phyloP scores from a whole-genome alignment of 1,140 invertebrate genomes.

The Brachionus sp. region DNA sequence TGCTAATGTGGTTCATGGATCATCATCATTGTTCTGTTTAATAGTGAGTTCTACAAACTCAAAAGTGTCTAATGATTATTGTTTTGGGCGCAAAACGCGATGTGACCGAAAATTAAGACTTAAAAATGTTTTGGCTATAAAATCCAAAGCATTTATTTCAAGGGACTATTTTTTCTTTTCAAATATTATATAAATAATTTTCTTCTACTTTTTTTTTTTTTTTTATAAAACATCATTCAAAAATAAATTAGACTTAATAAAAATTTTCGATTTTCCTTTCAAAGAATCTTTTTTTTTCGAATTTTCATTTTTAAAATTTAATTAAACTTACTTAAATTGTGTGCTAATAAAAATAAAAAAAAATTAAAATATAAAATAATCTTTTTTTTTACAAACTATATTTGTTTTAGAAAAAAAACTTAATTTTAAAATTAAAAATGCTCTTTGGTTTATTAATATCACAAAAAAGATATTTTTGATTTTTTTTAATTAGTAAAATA shows the following conservation, averaged over 20 bases:
- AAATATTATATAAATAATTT: neutral
- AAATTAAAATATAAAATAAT: conserved; percentile 5
- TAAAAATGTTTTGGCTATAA: neutral
- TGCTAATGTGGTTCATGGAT: neutral
- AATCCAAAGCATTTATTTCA: neutral
- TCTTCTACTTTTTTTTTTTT: neutral
- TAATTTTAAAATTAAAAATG: no score
- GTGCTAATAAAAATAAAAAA: conserved; percentile 40
- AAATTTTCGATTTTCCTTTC: conserved; percentile 6
- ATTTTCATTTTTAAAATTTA: conserved; percentile 1
- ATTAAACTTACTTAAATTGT: conserved; percentile 31
- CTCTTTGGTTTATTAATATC: no score
- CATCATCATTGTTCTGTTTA: conserved; percentile 17
- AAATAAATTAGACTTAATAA: neutral
- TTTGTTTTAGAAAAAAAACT: neutral
- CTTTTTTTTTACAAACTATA: neutral
- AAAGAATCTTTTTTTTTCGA: conserved; percentile 22
- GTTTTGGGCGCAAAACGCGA: conserved; percentile 18
- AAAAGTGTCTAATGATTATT: neutral
- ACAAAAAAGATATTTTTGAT: no score
- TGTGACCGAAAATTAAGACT: neutral
- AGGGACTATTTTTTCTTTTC: neutral
- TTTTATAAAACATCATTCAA: neutral
- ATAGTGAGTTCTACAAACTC: conserved; percentile 8
- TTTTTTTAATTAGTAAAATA: no score